Base-by-base conservation (phyloP, 1,140 invertebrate species). In the Archivesica marissinica region DNA sequence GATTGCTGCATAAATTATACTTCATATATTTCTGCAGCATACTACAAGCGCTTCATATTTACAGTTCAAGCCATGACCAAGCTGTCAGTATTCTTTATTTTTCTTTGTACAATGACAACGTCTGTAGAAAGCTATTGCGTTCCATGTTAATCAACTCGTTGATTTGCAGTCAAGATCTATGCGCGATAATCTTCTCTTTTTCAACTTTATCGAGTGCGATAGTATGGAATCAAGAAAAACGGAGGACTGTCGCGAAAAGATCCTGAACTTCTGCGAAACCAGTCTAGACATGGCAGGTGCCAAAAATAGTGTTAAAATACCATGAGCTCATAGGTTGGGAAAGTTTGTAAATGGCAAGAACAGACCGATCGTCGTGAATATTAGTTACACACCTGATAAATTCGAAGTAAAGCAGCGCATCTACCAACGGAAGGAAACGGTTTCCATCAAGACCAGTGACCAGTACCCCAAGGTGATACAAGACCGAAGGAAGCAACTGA, bases 381-480 rank as follows among this genome's bases (percentile, higher is more conserved):
- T 59, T 59, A 59, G 54, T 38, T 38, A 66, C 33, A 66, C 38
- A 33, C 38, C 61, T 38, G 61, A 66, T 66, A 39, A 66, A 66
- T 11, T 39, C 2, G 23, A n/a, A 9, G 33, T 66, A 20, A 66
- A 38, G 20, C 33, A 41, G 41, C 38, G 28, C 20, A 38, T 59
- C 11, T 59, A 30, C 23, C 25, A 59, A n/a, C 28, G 35, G 9
- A 15, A 20, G n/a, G 33, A 41, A 3, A 7, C 2, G 20, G 41
- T 38, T 23, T 33, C 1, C 13, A 39, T 66, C 30, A 78, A 39
- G 28, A 54, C 61, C 15, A 28, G 52, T 6, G 75, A 78, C 35
- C 52, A 78, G 41, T 78, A 78, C 39, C 75, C 75, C 13, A 41
- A 47, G 11, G 75, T 61, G 28, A 41, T 78, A 15, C 1, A 54